Conservation (phyloP, 2,888 invertebrate genomes). For the Microchrysa polita region DNA sequence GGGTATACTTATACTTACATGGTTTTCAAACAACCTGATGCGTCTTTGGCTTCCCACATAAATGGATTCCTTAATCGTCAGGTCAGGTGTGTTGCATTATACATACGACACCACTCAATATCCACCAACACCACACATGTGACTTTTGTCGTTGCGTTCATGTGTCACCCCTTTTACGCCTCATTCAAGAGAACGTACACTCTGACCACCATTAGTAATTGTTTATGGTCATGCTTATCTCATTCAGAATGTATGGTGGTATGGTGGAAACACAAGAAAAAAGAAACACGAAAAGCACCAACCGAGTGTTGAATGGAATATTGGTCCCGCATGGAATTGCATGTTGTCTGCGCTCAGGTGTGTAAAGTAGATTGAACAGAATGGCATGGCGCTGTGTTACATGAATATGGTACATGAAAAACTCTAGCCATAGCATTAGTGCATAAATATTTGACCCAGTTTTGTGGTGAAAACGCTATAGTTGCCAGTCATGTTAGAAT, state of each 20-base stretch:
- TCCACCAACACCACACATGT: too few species aligned
- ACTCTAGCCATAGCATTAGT: neutral
- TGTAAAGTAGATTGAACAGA: too few species aligned
- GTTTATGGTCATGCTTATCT: conserved; percentile 8
- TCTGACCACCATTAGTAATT: conserved; percentile 11
- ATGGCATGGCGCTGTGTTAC: too few species aligned
- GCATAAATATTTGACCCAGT: conserved; percentile 9
- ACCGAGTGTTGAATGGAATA: neutral
- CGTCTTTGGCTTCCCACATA: neutral
- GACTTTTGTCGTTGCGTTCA: neutral
- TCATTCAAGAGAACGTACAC: neutral
- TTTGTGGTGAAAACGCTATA: neutral
- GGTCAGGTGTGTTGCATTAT: too few species aligned
- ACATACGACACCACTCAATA: too few species aligned
- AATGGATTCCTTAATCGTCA: neutral
- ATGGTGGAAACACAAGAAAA: neutral
- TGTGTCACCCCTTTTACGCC: neutral
- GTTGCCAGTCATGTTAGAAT: neutral
- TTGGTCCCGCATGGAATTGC: neutral
- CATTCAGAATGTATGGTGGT: neutral
- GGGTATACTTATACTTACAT: too few species aligned
- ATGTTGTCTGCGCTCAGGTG: too few species aligned
- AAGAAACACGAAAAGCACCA: neutral
- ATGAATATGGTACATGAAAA: too few species aligned
- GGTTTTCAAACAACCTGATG: neutral